Evolutionary conservation across 2,797 vertebrate genomes (phyloP), one percentile per base, ranked within the genome.

Genomic region (Brachyalestes nurse): DNA sequence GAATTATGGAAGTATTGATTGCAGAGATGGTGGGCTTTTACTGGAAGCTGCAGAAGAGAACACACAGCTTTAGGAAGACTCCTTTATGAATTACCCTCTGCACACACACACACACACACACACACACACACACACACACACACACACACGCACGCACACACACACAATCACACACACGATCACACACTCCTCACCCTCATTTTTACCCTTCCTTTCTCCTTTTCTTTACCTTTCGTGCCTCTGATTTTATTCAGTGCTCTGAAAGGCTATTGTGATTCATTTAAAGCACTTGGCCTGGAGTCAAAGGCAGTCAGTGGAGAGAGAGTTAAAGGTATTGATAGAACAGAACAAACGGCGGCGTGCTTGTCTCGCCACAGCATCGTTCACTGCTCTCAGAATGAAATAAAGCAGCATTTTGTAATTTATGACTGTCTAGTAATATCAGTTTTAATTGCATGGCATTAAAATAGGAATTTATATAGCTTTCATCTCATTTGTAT

Each of bases 1-100:
- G 94, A 95, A 96, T 95, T 93, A 96, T 94, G 93, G 94, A 86
- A 87, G 88, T 95, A 96, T 96, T 92, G 94, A 96, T 96, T 95
- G 92, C 84, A 92, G 92, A 87, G 91, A 93, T 88, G 21, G 91
- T 88, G 21, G 91, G 93, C 92, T 92, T 94, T 94, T 92, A 92
- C 91, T 91, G 92, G 93, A 93, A 93, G 90, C 93, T 92, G 92
- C 87, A 87, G 88, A 92, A 90, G 91, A 91, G 86, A 78, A 87
- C 90, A 87, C 92, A 90, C 93, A 90, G 87, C 93, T 84, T 85
- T 90, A 90, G 87, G 85, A 89, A 91, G 89, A 90, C 89, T 92
- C 88, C 90, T 92, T 91, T 89, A 94, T 93, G 82, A 91, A 89
- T 92, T 91, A 85, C 9, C 72, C 81, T 40, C 9, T 76, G 69